Percentiles rank a stretch among this genome's conserved stretches.
Conservation (phyloP, 2,113 vertebrate genomes). For the Telmatochromis sp. region DNA sequence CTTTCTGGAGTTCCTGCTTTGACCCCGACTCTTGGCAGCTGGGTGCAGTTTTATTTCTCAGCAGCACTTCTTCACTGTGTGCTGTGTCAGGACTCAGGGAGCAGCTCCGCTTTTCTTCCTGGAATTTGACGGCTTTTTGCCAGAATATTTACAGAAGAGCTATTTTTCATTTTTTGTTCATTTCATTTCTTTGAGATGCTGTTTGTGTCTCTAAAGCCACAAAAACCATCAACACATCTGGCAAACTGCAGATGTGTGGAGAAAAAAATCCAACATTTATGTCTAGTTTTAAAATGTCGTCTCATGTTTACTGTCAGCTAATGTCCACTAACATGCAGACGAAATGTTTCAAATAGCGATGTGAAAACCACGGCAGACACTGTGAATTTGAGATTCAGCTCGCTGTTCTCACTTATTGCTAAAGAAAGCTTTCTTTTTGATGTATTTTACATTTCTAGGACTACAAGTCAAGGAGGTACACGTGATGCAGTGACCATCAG, state of each 20-base stretch:
- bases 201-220: not conserved
- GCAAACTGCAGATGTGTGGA: not conserved
- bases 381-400: not conserved
- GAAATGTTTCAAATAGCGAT: not conserved
- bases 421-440: not conserved
- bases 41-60: not conserved
- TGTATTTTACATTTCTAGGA: not conserved
- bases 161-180: not conserved
- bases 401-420: not conserved
- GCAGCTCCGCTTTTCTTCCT: not conserved
- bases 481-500: not conserved
- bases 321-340: not conserved
- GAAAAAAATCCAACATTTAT: not conserved
- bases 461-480: not conserved
- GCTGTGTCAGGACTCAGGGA: not conserved
- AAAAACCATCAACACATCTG: not conserved
- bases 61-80: not conserved
- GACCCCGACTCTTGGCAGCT: not conserved
- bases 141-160: not conserved
- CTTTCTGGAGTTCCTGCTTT: not conserved
- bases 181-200: not conserved
- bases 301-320: not conserved
- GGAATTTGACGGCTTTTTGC: not conserved
- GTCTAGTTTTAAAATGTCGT: accelerated
- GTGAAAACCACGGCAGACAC: not conserved